phyloP scores from a whole-genome alignment of 2,888 invertebrate species.

The Andrena hattorfiana region DNA sequence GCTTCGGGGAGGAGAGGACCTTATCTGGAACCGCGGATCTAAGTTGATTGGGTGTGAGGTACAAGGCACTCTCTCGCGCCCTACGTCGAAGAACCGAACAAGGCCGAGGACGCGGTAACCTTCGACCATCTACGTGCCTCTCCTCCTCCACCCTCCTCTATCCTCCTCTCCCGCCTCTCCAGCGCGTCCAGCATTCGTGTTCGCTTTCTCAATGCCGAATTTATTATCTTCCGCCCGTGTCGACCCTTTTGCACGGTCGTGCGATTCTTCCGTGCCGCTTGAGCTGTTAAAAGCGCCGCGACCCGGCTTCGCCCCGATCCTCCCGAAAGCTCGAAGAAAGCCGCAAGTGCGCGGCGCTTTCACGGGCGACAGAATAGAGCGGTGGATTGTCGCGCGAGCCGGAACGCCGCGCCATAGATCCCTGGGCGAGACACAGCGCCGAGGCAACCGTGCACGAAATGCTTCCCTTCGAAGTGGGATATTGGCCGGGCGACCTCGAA shows the following conservation, averaged over 20 bases:
- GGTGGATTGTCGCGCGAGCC: background rate
- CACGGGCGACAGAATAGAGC: background rate
- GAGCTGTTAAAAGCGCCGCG: background rate
- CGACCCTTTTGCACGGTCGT: background rate
- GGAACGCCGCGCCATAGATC: conserved; percentile 18
- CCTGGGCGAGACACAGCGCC: background rate
- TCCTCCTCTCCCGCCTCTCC: conserved; percentile 5
- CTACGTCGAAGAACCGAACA: conserved; percentile 71
- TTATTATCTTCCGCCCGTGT: conserved; percentile 11
- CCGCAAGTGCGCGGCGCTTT: background rate
- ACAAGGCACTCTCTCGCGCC: conserved; percentile 82
- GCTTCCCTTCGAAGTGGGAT: background rate
- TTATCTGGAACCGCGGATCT: conserved; percentile 82
- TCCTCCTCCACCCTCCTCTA: conserved; percentile 22
- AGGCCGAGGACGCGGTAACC: conserved; percentile 73
- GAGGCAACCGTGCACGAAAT: background rate
- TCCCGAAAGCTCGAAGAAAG: background rate
- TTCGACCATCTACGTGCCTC: conserved; percentile 64
- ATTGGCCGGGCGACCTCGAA: background rate
- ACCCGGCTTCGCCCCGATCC: background rate
- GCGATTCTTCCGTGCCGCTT: background rate
- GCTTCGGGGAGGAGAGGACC: conserved; percentile 60
- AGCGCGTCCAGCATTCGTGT: background rate
- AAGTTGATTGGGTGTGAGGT: conserved; percentile 84
- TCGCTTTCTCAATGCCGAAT: conserved; percentile 15